Conservation (phyloP, 2,797 vertebrate genomes). For the Syngnathus acus region DNA sequence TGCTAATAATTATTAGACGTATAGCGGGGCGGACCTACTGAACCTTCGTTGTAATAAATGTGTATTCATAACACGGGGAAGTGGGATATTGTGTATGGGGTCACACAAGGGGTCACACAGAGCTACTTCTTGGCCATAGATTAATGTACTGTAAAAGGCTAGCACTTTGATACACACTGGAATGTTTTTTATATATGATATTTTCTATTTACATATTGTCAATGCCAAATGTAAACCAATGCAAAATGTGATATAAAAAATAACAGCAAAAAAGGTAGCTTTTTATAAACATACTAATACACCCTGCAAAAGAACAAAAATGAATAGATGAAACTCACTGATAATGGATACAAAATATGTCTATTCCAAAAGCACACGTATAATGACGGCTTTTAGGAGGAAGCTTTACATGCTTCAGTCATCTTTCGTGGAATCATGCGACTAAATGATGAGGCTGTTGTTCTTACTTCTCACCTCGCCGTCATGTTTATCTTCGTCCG, state of each 20-base stretch:
- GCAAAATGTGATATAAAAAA: too few relatives aligned
- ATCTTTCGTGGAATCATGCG: conserved; percentile 12
- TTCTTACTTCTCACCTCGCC: conserved; percentile 29
- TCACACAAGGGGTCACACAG: not conserved
- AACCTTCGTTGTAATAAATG: not conserved
- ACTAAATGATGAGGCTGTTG: conserved; percentile 28
- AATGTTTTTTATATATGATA: too few relatives aligned
- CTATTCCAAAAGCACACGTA: not conserved
- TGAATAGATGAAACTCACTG: too few relatives aligned
- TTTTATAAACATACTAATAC: too few relatives aligned
- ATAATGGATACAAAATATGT: not conserved
- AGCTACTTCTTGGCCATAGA: too few relatives aligned
- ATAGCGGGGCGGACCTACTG: not conserved
- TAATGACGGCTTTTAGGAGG: not conserved
- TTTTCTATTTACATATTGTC: too few relatives aligned
- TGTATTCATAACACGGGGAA: too few relatives aligned
- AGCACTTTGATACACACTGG: too few relatives aligned
- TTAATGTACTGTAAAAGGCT: too few relatives aligned
- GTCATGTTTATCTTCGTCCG: conserved; percentile 57
- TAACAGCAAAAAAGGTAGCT: too few relatives aligned
- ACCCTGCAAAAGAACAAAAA: too few relatives aligned
- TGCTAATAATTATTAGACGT: not conserved
- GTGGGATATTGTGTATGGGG: not conserved
- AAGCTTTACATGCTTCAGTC: not conserved
- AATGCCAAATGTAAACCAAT: too few relatives aligned